Conservation (phyloP, 2,797 vertebrate species). For the Erpetoichthys calabaricus region DNA sequence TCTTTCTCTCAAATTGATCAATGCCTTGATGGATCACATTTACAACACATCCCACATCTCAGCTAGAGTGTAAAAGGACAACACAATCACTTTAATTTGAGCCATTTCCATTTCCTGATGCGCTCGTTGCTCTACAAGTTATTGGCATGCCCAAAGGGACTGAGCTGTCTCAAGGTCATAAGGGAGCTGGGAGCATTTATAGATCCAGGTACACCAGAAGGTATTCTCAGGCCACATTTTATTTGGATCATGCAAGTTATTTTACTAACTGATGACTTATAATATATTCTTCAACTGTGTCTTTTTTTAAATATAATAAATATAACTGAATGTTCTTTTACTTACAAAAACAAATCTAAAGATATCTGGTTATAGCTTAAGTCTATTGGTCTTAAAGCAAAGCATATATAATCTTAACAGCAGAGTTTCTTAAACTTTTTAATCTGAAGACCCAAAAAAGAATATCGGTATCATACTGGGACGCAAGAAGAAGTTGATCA, state of each 20-base stretch:
- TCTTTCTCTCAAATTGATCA: slow-evolving; percentile 46
- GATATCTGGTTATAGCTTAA: too few species aligned
- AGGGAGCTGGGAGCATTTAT: slow-evolving; percentile 39
- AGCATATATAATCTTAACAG: too few species aligned
- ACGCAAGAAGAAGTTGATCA: too few species aligned
- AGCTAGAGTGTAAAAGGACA: slow-evolving; percentile 46
- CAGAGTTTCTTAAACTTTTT: too few species aligned
- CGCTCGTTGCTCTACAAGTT: slow-evolving; percentile 39
- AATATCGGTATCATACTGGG: too few species aligned
- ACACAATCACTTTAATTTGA: slow-evolving; percentile 54
- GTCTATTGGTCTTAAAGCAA: too few species aligned
- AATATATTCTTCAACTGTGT: not conserved
- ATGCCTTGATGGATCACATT: slow-evolving; percentile 69
- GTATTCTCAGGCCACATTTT: not conserved
- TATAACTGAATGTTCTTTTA: too few species aligned
- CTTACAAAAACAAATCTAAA: too few species aligned
- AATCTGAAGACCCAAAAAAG: too few species aligned
- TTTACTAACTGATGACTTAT: slow-evolving; percentile 4
- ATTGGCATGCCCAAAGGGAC: slow-evolving; percentile 41
- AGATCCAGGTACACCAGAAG: slow-evolving; percentile 23
- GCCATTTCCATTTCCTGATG: slow-evolving; percentile 55
- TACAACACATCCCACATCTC: slow-evolving; percentile 56
- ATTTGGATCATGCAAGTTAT: too few species aligned
- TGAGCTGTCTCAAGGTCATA: slow-evolving; percentile 47
- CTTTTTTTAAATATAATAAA: too few species aligned